Base-by-base conservation (phyloP, 2,113 vertebrate species). In the Synchiropus splendidus region DNA sequence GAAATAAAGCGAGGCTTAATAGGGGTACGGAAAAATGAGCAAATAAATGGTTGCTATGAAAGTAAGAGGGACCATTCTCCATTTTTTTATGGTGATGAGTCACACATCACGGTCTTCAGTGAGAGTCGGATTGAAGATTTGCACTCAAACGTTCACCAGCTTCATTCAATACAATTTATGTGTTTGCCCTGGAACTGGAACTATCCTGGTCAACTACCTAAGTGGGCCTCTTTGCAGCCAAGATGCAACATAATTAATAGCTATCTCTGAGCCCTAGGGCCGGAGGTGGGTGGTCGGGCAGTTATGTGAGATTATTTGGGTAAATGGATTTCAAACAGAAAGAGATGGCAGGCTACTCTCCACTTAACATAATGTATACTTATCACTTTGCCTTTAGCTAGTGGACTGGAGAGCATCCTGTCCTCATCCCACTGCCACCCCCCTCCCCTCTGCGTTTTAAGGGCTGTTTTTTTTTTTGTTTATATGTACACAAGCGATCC, bases 211-310 rank as follows among this genome's bases (percentile, higher is more conserved):
- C 77, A 74, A 43, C 61, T 70, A 71, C 73, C 72, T 43, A 44
- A 74, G 66, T 51, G 67, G 54, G 64, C 64, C 58, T 62, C 57
- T 54, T 69, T 54, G 61, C 67, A 66, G 67, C 58, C 64, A 58
- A 42, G 64, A 77, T 70, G 80, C 74, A 73, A 81, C 76, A 77
- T 82, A 81, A 84, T 84, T 81, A 81, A 79, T 75, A 71, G 76
- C 64, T 69, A 57, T 70, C 70, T 58, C 42, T 51, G 51, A 43
- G 58, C 45, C 41, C 4, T 14, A 51, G 53, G 67, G 60, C 43
- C 33, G 45, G 45, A 38, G 41, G 16, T 33, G 45, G 45, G 38
- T 42, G 31, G 41, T 36, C 33, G 18, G 36, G 18, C 8, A 5
- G 21, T 27, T 27, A 15, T 40, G 39, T 32, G 41, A 45, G 40